A percentile compares a stretch with the other conserved stretches of the same genome.
Evolutionary conservation across 2,888 invertebrate species (phyloP).

Genomic region (Caenorhabditis sp.): DNA sequence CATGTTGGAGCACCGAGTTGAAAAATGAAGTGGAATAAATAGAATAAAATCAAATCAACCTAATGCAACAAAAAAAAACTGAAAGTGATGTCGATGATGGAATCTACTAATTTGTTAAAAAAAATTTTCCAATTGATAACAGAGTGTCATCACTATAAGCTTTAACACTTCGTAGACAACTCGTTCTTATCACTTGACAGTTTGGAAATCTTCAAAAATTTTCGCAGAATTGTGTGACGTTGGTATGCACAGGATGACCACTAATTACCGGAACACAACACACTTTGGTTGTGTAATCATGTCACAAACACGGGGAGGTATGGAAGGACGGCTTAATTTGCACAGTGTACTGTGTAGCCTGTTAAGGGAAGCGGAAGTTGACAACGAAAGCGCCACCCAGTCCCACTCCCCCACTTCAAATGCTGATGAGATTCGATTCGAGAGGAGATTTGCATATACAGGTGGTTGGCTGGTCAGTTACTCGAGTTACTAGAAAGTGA

Average conservation of each 20-base stretch:
- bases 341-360: background rate
- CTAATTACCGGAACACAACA: slow-evolving; percentile 53
- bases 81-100: too few species aligned
- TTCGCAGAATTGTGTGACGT: slow-evolving; percentile 49
- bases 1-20: slow-evolving; percentile 11
- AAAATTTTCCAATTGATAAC: slow-evolving; percentile 15
- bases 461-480: background rate
- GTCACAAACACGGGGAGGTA: slow-evolving; percentile 16
- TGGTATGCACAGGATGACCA: slow-evolving; percentile 24
- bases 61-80: too few species aligned
- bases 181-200: slow-evolving; percentile 35
- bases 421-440: background rate
- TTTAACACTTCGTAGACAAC: slow-evolving; percentile 50
- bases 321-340: too few species aligned
- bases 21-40: too few species aligned
- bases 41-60: too few species aligned
- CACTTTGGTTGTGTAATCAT: slow-evolving; percentile 5
- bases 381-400: too few species aligned
- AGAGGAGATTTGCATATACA: background rate
- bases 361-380: background rate
- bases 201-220: slow-evolving; percentile 46
- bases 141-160: slow-evolving; percentile 43
- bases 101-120: slow-evolving; percentile 30
- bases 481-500: too few species aligned
- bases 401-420: slow-evolving; percentile 7